Conservation (phyloP, 2,113 vertebrate genomes). For the Bufo bufo region DNA sequence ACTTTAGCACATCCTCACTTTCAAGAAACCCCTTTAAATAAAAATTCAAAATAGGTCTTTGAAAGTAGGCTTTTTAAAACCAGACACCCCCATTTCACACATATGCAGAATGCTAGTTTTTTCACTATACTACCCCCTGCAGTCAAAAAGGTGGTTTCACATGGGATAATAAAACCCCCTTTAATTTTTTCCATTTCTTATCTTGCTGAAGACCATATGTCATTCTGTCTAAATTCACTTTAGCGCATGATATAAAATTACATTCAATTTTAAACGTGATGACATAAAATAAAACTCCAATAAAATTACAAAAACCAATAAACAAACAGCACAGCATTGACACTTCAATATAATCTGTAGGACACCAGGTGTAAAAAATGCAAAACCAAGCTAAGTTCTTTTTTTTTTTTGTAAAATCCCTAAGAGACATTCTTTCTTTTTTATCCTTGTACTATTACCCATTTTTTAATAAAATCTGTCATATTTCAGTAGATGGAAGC, state of each 20-base stretch:
- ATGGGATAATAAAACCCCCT: not conserved
- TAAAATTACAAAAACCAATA: slow-evolving; percentile 34
- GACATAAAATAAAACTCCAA: not conserved
- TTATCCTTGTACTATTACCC: slow-evolving; percentile 51
- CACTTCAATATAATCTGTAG: slow-evolving; percentile 17
- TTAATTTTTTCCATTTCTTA: not conserved
- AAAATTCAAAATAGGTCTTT: too few relatives aligned
- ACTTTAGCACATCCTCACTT: too few relatives aligned
- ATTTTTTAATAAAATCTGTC: slow-evolving; percentile 59
- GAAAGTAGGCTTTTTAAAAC: too few relatives aligned
- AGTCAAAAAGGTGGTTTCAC: too few relatives aligned
- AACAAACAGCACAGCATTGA: slow-evolving; percentile 28
- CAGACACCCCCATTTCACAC: too few relatives aligned
- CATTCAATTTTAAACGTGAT: slow-evolving; percentile 16
- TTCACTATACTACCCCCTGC: too few relatives aligned
- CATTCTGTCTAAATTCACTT: not conserved
- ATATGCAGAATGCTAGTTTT: too few relatives aligned
- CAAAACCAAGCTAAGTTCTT: not conserved
- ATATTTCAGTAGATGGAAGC: slow-evolving; percentile 57
- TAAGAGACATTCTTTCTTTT: slow-evolving; percentile 44
- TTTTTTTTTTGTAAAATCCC: slow-evolving; percentile 40
- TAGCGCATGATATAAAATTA: not conserved
- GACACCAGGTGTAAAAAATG: not conserved
- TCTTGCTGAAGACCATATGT: not conserved
- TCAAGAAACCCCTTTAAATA: too few relatives aligned